phyloP scores from a whole-genome alignment of 2,797 vertebrate genomes.

The Tragopan temminckii region DNA sequence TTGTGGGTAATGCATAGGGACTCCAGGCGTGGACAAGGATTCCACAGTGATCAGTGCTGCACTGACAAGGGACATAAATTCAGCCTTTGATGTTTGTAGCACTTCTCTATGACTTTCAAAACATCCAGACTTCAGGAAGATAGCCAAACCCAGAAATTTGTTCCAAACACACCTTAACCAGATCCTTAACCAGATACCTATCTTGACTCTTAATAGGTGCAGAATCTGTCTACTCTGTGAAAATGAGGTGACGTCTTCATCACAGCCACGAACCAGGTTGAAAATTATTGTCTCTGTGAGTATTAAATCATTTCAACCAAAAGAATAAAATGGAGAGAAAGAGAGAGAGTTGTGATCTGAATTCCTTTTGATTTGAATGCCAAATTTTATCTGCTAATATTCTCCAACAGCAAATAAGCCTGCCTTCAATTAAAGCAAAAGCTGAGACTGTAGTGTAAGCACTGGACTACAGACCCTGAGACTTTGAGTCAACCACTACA shows the following conservation, averaged over 20 bases:
- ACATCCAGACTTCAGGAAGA: background rate
- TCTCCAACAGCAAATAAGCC: background rate
- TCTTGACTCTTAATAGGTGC: background rate
- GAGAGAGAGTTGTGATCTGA: background rate
- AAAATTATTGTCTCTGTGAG: background rate
- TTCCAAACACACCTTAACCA: background rate
- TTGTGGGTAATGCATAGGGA: background rate
- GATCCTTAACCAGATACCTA: background rate
- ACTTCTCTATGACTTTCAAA: background rate
- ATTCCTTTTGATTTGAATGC: background rate
- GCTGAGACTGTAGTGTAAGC: background rate
- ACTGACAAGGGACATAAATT: background rate
- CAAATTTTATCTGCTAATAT: background rate
- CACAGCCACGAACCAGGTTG: background rate
- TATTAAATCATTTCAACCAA: background rate
- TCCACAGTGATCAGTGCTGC: background rate
- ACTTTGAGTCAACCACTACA: background rate
- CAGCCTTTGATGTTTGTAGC: background rate
- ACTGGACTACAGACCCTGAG: background rate
- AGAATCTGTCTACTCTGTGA: background rate
- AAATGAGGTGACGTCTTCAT: background rate
- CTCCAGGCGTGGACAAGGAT: background rate
- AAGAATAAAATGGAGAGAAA: background rate
- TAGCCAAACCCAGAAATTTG: background rate
- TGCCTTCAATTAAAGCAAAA: background rate